Conservation (phyloP, 2,113 vertebrate genomes). For the Saguinus midas region DNA sequence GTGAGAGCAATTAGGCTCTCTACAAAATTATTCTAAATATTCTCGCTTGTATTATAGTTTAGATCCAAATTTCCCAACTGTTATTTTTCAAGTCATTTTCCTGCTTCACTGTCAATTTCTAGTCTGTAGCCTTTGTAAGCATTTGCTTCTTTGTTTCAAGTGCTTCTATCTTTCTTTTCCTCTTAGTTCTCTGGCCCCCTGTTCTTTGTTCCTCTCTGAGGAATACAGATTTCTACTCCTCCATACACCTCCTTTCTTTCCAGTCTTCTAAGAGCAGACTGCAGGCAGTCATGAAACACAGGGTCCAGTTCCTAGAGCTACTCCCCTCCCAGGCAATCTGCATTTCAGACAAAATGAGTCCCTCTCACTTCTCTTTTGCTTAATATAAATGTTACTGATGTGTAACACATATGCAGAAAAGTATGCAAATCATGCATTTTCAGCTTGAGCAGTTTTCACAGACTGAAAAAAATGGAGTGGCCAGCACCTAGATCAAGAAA, state of each 20-base stretch:
- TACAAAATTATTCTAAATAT: not conserved
- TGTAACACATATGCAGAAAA: not conserved
- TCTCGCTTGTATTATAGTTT: not conserved
- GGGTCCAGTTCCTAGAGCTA: not conserved
- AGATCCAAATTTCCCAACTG: too few relatives aligned
- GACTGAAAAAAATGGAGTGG: not conserved
- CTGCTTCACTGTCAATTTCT: not conserved
- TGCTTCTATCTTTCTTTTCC: not conserved
- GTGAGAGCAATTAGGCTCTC: not conserved
- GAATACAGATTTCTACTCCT: not conserved
- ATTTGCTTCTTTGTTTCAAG: not conserved
- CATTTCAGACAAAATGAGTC: not conserved
- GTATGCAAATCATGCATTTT: not conserved
- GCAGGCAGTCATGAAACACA: not conserved
- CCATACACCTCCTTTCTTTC: not conserved
- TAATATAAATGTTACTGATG: not conserved
- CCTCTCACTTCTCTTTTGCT: not conserved
- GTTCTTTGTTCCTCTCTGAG: not conserved
- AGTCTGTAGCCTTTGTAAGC: not conserved
- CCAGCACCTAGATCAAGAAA: not conserved
- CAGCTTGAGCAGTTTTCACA: not conserved
- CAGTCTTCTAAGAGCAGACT: conserved; percentile 5
- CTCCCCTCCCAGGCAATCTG: not conserved
- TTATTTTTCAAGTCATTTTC: not conserved
- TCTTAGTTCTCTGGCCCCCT: not conserved